phyloP scores from a whole-genome alignment of 2,797 vertebrate species.

The Onychomys leucogaster region DNA sequence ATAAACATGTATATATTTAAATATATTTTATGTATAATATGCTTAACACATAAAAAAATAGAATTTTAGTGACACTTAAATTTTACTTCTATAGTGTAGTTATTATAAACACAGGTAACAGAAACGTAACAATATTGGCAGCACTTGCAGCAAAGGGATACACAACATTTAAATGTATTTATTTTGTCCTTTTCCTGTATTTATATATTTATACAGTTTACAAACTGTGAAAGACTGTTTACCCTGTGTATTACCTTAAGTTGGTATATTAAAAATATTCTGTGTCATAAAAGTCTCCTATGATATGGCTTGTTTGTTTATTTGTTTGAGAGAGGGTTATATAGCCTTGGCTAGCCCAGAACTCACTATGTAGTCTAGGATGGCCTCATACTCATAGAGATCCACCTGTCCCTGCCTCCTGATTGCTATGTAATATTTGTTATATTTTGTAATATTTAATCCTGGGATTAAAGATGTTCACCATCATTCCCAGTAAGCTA shows the following conservation, averaged over 20 bases:
- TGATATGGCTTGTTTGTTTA: not conserved
- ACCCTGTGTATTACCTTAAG: not conserved
- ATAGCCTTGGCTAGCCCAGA: not conserved
- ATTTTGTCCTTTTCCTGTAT: not conserved
- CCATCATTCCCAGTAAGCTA: not conserved
- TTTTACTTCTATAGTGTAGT: conserved; percentile 16
- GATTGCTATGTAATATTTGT: not conserved
- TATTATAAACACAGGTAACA: conserved; percentile 25
- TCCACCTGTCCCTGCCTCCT: not conserved
- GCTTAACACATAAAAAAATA: not conserved
- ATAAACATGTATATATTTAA: not conserved
- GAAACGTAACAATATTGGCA: conserved; percentile 27
- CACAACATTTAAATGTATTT: conserved; percentile 23
- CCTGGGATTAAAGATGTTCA: not conserved
- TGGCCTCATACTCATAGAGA: not conserved
- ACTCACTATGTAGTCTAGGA: not conserved
- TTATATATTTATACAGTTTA: conserved; percentile 35
- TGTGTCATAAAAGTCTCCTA: conserved; percentile 3
- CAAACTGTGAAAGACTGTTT: not conserved
- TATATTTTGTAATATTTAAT: not conserved
- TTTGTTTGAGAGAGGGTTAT: not conserved
- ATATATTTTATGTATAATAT: not conserved
- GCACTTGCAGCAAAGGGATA: not conserved
- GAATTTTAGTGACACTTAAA: not conserved
- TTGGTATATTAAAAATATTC: conserved; percentile 27